Conservation (phyloP, 2,888 invertebrate genomes). For the Teinopalpus imperialis region DNA sequence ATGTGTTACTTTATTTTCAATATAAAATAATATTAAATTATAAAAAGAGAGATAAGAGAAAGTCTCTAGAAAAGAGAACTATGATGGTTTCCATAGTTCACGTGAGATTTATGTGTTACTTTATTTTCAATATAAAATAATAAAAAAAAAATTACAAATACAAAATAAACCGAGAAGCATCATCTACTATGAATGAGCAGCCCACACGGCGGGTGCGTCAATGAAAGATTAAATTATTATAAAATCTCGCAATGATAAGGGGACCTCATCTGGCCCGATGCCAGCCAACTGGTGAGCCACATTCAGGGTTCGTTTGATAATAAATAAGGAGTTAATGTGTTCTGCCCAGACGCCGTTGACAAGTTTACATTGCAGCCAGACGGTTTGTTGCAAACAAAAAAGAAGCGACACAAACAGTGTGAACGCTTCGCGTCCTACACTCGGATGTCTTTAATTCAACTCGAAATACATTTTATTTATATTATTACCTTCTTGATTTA, state of each 20-base stretch:
- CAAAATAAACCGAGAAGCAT: slow-evolving; percentile 28
- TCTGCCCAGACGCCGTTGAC: slow-evolving; percentile 59
- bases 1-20: too few relatives aligned
- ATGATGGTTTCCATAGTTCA: too few relatives aligned
- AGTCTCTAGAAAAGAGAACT: too few relatives aligned
- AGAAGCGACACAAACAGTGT: neutral
- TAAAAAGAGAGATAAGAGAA: too few relatives aligned
- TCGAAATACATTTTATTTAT: slow-evolving; percentile 8
- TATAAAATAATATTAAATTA: too few relatives aligned
- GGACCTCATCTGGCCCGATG: slow-evolving; percentile 41
- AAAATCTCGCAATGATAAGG: slow-evolving; percentile 43
- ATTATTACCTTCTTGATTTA: slow-evolving; percentile 10
- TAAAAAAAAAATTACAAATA: neutral
- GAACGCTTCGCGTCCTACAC: slow-evolving; percentile 10
- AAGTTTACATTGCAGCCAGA: slow-evolving; percentile 55
- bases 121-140: too few relatives aligned
- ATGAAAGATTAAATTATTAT: slow-evolving; percentile 48
- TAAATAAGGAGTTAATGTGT: slow-evolving; percentile 57
- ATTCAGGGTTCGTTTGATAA: slow-evolving; percentile 47
- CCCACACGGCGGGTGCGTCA: slow-evolving; percentile 36
- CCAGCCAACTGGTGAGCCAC: slow-evolving; percentile 44
- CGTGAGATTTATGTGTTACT: too few relatives aligned
- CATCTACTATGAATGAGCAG: slow-evolving; percentile 35
- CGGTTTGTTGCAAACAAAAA: slow-evolving; percentile 28
- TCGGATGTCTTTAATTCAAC: neutral